These are phyloP conservation scores for Hyalella azteca DNA, from an alignment of 2,888 invertebrate genomes.

Conservation along the genomic window DNA sequence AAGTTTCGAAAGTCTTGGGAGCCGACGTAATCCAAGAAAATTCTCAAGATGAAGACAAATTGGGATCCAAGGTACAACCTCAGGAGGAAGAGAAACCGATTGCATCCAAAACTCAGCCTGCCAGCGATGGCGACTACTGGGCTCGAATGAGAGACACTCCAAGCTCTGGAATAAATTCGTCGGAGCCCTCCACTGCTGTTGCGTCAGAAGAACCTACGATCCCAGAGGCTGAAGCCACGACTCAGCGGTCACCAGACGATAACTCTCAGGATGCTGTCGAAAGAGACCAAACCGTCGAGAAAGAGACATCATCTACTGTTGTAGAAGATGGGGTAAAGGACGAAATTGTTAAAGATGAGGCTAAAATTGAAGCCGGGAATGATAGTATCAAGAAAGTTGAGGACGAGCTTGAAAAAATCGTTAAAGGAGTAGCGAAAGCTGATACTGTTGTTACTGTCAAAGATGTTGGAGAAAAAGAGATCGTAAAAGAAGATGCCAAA, in stretches of 20 bases:
- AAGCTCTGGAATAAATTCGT: too few species aligned
- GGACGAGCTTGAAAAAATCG: too few species aligned
- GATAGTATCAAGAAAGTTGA: too few species aligned
- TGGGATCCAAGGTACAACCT: too few species aligned
- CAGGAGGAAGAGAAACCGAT: background rate
- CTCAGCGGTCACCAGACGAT: background rate
- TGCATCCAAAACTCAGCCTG: background rate
- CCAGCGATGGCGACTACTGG: background rate
- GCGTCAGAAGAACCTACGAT: background rate
- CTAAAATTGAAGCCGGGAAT: too few species aligned
- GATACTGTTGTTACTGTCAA: background rate
- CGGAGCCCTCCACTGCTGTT: too few species aligned
- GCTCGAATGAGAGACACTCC: background rate
- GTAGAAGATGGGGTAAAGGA: background rate
- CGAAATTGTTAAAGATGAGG: background rate
- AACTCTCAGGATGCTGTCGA: background rate
- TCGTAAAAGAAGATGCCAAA: background rate
- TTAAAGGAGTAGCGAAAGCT: background rate
- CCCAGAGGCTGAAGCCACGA: too few species aligned
- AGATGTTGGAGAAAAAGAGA: background rate
- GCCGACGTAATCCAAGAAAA: too few species aligned
- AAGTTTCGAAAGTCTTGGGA: background rate
- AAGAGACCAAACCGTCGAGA: background rate
- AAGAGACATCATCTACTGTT: too few species aligned
- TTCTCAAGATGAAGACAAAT: background rate